Percentiles rank a stretch among this genome's conserved stretches.
These are phyloP conservation scores for Mustela nigripes DNA, from an alignment of 2,113 vertebrate genomes.

Conservation along the genomic window DNA sequence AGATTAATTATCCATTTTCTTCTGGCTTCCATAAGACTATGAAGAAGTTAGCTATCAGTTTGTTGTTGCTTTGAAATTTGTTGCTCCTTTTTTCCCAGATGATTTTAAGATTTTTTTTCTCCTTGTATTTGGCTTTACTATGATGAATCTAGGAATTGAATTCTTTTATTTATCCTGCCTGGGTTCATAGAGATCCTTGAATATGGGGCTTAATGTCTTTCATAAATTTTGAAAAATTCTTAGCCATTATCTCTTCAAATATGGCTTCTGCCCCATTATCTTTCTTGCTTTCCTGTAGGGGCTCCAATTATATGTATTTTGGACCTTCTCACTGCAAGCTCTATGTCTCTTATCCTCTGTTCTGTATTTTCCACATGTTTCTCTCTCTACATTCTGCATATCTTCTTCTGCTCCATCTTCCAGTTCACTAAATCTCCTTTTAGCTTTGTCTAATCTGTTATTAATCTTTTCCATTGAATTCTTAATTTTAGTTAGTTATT, in stretches of 20 bases:
- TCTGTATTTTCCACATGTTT: neutral
- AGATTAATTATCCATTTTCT: neutral
- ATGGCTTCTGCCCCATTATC: neutral
- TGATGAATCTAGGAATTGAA: neutral
- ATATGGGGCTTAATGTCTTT: neutral
- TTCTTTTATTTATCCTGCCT: neutral
- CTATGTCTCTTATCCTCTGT: neutral
- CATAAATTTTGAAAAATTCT: neutral
- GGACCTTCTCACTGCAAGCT: neutral
- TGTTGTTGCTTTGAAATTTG: neutral
- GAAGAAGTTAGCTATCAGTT: neutral
- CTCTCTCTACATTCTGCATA: neutral
- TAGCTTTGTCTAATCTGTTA: neutral
- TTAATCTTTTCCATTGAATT: neutral
- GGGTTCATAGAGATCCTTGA: neutral
- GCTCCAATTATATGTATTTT: neutral
- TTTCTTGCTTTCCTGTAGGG: neutral
- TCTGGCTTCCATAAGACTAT: neutral
- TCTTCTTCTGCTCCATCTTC: neutral
- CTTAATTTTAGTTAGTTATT: constrained; percentile 8
- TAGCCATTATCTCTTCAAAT: neutral
- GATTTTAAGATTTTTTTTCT: neutral
- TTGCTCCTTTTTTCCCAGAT: neutral
- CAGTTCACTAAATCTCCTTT: neutral
- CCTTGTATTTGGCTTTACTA: neutral